phyloP scores from a whole-genome alignment of 2,888 invertebrate genomes.

The Orthonevra nobilis region DNA sequence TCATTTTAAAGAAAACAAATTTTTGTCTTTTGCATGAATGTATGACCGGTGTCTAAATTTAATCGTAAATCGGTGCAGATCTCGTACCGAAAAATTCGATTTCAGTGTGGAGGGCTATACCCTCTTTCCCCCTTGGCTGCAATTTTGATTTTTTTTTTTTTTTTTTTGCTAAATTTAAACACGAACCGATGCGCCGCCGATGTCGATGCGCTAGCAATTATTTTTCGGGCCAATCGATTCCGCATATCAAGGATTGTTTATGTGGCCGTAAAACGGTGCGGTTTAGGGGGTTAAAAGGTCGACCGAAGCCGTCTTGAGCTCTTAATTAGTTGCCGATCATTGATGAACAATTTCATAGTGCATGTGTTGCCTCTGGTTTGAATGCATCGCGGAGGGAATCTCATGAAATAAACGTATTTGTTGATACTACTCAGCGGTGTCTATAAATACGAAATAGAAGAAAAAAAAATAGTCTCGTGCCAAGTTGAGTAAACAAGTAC shows the following conservation, averaged over 20 bases:
- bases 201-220: conserved; percentile 75
- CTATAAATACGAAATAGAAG: conserved; percentile 40
- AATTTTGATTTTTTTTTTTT: not conserved
- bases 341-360: conserved; percentile 13
- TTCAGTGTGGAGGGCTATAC: conserved; percentile 14
- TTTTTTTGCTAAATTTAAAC: conserved; percentile 39
- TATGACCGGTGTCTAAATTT: conserved; percentile 61
- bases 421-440: conserved; percentile 2
- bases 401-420: conserved; percentile 9
- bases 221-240: conserved; percentile 75
- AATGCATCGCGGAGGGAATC: conserved; percentile 1
- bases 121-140: not conserved
- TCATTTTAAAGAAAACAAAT: conserved; percentile 11
- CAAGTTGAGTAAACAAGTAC: conserved; percentile 59
- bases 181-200: conserved; percentile 39
- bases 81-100: conserved; percentile 48
- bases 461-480: conserved; percentile 43
- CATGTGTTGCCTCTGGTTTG: conserved; percentile 1
- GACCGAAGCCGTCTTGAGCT: no score
- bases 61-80: conserved; percentile 7
- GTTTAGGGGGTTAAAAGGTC: conserved; percentile 50
- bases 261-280: conserved; percentile 18
- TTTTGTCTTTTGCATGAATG: conserved; percentile 32
- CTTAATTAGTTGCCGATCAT: no score
- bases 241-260: conserved; percentile 76